These are phyloP conservation scores for Heterodera carotae DNA, from an alignment of 1,140 invertebrate species.

Conservation along the genomic window DNA sequence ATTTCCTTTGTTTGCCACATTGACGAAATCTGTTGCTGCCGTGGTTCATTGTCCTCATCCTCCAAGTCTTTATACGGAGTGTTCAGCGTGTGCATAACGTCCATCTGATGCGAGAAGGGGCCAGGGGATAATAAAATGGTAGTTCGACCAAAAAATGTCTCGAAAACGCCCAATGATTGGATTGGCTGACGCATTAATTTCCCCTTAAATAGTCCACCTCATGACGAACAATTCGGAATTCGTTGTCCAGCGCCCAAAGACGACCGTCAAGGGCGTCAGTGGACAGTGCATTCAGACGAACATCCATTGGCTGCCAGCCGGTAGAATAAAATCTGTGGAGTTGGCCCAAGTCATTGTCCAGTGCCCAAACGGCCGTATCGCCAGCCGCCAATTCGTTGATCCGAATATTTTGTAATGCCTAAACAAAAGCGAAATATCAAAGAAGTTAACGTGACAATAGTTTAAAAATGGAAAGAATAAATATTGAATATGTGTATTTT, in stretches of 20 bases:
- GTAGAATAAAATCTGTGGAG: not conserved
- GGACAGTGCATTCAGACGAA: conserved; percentile 6
- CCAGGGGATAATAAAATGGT: too few species aligned
- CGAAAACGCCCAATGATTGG: not conserved
- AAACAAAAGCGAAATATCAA: not conserved
- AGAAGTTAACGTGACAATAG: too few species aligned
- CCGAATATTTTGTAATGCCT: not conserved
- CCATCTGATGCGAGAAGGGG: too few species aligned
- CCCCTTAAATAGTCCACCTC: not conserved
- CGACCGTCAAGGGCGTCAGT: not conserved
- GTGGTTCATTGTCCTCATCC: not conserved
- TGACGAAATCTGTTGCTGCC: not conserved
- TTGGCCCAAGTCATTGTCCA: not conserved
- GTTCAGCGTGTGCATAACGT: too few species aligned
- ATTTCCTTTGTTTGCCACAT: not conserved
- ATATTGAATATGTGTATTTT: too few species aligned
- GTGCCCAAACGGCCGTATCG: conserved; percentile 9
- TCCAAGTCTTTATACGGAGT: not conserved
- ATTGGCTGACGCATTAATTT: not conserved
- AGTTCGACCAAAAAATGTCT: too few species aligned
- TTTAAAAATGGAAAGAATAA: too few species aligned
- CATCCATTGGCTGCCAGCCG: conserved; percentile 6
- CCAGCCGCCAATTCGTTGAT: not conserved
- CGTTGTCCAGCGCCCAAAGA: conserved; percentile 12
- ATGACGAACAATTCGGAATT: conserved; percentile 13